Percentiles rank a stretch among this genome's conserved stretches.
phyloP scores from a whole-genome alignment of 2,888 invertebrate genomes.

The Thymelicus acteon region DNA sequence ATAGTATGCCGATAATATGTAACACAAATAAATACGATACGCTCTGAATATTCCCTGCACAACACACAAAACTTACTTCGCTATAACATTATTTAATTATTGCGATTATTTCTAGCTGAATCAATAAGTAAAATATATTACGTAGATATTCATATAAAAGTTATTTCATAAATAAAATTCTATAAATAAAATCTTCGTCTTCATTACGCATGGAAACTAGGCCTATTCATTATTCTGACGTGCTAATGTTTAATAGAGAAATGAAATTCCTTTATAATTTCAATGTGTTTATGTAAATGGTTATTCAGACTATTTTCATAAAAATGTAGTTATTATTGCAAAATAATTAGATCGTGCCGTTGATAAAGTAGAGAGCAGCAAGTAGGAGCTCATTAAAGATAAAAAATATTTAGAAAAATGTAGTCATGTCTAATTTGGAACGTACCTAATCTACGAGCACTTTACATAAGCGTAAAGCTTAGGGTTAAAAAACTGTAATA shows the following conservation, averaged over 20 bases:
- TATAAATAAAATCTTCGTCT: neutral
- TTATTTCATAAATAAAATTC: no score
- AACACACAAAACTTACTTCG: no score
- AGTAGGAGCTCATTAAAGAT: conserved; percentile 41
- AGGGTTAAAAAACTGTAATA: no score
- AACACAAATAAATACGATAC: conserved; percentile 3
- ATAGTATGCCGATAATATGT: no score
- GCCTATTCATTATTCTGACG: conserved; percentile 3
- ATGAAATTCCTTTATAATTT: conserved; percentile 50
- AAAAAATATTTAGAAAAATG: no score
- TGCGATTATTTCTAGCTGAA: no score
- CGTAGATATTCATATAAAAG: no score
- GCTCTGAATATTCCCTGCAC: conserved; percentile 1
- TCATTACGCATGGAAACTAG: conserved; percentile 9
- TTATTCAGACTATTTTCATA: conserved; percentile 58
- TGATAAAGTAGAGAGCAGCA: conserved; percentile 74
- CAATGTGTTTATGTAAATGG: conserved; percentile 55
- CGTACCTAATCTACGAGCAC: no score
- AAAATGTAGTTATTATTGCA: conserved; percentile 66
- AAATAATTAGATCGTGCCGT: conserved; percentile 50
- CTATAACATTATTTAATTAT: no score
- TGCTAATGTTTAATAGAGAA: conserved; percentile 47
- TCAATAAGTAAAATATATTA: no score
- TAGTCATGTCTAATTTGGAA: no score
- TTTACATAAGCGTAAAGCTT: no score